These are phyloP conservation scores for Lepetodrilus schrolli DNA, from an alignment of 2,888 invertebrate species.

Conservation along the genomic window DNA sequence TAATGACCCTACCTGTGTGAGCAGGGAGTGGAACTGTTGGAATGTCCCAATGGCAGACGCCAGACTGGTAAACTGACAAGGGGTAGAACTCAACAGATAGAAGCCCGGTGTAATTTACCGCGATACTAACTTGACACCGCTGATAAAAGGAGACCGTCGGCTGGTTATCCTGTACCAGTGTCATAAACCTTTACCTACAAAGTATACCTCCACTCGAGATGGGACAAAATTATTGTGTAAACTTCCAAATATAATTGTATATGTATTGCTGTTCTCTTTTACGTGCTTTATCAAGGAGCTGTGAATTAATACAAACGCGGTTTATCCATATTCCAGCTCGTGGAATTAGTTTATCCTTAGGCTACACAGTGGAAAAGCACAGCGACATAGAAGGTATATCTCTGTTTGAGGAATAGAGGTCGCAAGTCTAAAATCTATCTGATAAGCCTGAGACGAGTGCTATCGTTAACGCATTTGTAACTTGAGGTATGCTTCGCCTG, in stretches of 20 bases:
- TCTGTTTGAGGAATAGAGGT: background rate
- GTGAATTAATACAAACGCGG: too few species aligned
- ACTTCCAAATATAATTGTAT: slow-evolving; percentile 12
- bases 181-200: background rate
- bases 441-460: slow-evolving; percentile 7
- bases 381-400: background rate
- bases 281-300: too few species aligned
- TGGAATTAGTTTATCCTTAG: background rate
- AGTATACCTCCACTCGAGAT: background rate
- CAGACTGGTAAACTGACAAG: background rate
- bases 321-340: background rate
- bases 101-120: slow-evolving; percentile 7
- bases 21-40: too few species aligned
- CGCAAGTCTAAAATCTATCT: slow-evolving; percentile 2
- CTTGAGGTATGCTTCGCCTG: background rate
- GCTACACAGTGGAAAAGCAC: background rate
- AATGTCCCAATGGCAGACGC: background rate
- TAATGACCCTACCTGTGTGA: too few species aligned
- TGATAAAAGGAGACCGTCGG: background rate
- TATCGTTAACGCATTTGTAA: slow-evolving; percentile 21
- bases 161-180: background rate
- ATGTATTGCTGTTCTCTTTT: too few species aligned
- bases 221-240: background rate
- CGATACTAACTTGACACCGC: background rate
- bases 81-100: background rate